Percentiles rank a stretch among this genome's conserved stretches.
These are phyloP conservation scores for cattle (Bos taurus) DNA, from an alignment of 2,113 vertebrate genomes.

Conservation along the genomic window ARS-UCD2.0 NC_037335.1:55665501-55666000, in stretches of 20 bases:
- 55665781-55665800: background rate
- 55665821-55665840: background rate
- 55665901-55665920: background rate
- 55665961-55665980: background rate
- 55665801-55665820: background rate
- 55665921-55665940: background rate
- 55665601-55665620: background rate
- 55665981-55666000: background rate
- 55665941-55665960: fast-evolving
- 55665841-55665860: background rate
- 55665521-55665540: constrained; percentile 2
- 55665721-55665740: background rate
- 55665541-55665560: constrained; percentile 14
- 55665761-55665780: background rate
- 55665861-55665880: background rate
- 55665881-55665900: background rate
- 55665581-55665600: constrained; percentile 10
- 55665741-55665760: background rate
- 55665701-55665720: fast-evolving
- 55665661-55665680: background rate
- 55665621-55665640: background rate
- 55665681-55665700: background rate
- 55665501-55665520: constrained; percentile 15
- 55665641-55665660: background rate
- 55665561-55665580: background rate